phyloP scores from a whole-genome alignment of 1,140 invertebrate species.

The Penaeus chinensis region DNA sequence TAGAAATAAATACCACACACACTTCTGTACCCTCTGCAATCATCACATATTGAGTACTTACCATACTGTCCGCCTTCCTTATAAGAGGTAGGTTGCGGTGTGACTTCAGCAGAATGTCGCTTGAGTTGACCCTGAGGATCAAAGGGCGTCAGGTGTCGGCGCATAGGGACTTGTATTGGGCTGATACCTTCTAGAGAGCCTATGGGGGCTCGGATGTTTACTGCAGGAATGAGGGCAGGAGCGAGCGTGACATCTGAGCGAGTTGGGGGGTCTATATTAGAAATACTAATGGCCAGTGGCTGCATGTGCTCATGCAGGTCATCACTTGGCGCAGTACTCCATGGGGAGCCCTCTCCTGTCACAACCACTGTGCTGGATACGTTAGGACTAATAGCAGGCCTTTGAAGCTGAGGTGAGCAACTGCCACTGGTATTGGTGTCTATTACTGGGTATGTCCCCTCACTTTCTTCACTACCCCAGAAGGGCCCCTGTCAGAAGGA shows the following conservation, averaged over 20 bases:
- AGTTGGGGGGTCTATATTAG: constrained; percentile 28
- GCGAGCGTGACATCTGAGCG: constrained; percentile 28
- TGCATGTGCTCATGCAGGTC: constrained; percentile 6
- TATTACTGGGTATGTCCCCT: constrained; percentile 33
- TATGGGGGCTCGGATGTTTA: constrained; percentile 8
- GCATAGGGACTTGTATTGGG: too few species aligned
- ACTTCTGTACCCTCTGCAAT: too few species aligned
- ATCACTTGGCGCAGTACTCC: constrained; percentile 14
- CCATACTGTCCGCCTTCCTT: constrained; percentile 12
- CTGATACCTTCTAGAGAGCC: constrained; percentile 22
- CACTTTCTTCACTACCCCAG: constrained; percentile 29
- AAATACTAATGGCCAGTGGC: constrained; percentile 38
- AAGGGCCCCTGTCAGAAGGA: background rate
- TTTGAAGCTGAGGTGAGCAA: background rate
- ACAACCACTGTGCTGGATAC: constrained; percentile 38
- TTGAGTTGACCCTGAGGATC: constrained; percentile 30
- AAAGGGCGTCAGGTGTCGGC: background rate
- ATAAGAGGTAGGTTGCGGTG: constrained; percentile 30
- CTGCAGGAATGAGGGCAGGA: background rate
- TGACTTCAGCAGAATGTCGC: constrained; percentile 39
- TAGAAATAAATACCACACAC: too few species aligned
- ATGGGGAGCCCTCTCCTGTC: constrained; percentile 36
- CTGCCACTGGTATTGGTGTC: constrained; percentile 11
- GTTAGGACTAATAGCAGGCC: constrained; percentile 29
- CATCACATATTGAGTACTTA: constrained; percentile 4